phyloP scores from a whole-genome alignment of 2,113 vertebrate species.

The Girardinichthys multiradiatus region DNA sequence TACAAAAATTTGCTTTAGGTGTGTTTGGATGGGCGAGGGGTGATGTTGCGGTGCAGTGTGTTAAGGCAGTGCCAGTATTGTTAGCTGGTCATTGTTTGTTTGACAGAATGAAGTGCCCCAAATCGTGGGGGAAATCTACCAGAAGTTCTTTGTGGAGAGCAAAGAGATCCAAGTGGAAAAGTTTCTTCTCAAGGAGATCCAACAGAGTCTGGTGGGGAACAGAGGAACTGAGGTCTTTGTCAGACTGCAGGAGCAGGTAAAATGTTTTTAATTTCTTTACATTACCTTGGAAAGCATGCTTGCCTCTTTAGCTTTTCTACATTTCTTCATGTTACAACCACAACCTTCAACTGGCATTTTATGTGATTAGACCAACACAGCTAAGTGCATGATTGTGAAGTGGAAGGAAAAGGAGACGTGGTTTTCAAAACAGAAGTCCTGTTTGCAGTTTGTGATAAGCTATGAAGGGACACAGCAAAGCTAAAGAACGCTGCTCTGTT shows the following conservation, averaged over 20 bases:
- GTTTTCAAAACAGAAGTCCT: too few relatives aligned
- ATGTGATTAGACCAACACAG: too few relatives aligned
- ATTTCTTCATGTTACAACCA: too few relatives aligned
- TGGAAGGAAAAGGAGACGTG: too few relatives aligned
- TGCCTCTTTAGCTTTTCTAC: too few relatives aligned
- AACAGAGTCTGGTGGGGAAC: constrained; percentile 97
- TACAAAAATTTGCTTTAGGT: neutral
- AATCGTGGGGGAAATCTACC: constrained; percentile 97
- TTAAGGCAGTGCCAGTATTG: neutral
- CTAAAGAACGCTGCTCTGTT: too few relatives aligned
- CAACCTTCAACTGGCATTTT: too few relatives aligned
- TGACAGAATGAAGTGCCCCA: constrained; percentile 93
- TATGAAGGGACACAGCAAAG: too few relatives aligned
- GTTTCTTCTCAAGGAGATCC: constrained; percentile 95
- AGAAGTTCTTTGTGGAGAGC: constrained; percentile 97
- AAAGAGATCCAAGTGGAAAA: constrained; percentile 96
- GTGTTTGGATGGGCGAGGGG: neutral
- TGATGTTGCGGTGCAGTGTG: neutral
- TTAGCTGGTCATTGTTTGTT: neutral
- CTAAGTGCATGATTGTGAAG: too few relatives aligned
- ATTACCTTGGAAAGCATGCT: too few relatives aligned
- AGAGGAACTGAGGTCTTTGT: constrained; percentile 94
- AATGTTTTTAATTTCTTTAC: too few relatives aligned
- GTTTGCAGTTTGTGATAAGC: too few relatives aligned
- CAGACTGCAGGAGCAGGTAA: constrained; percentile 89